Conservation (phyloP, 2,113 vertebrate genomes). For the Hippopotamus amphibius region DNA sequence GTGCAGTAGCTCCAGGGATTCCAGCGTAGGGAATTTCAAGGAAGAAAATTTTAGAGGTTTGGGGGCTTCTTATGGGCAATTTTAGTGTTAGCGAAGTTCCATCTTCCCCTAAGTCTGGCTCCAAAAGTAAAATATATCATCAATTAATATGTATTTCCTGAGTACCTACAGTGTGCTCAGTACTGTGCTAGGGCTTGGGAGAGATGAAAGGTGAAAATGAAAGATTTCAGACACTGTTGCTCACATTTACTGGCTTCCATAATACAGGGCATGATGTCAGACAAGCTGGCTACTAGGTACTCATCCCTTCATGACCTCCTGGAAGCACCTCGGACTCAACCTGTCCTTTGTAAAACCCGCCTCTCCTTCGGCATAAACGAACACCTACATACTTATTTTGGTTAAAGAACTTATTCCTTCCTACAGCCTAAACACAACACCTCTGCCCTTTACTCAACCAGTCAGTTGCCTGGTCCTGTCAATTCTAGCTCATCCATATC, state of each 20-base stretch:
- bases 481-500: background rate
- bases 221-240: background rate
- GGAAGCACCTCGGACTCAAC: background rate
- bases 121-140: conserved; percentile 21
- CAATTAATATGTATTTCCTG: background rate
- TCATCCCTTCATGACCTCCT: background rate
- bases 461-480: background rate
- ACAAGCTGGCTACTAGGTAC: background rate
- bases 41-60: background rate
- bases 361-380: background rate
- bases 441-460: background rate
- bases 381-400: background rate
- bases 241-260: background rate
- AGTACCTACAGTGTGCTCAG: background rate
- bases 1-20: background rate
- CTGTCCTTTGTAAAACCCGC: background rate
- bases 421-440: background rate
- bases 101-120: background rate
- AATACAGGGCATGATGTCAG: background rate
- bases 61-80: background rate
- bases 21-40: background rate
- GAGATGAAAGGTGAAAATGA: background rate
- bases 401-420: background rate
- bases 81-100: background rate
- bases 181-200: background rate